Evolutionary conservation across 1,140 invertebrate species (phyloP), one percentile per base, ranked within the genome.

Genomic region (Solenopsis fugax): DNA sequence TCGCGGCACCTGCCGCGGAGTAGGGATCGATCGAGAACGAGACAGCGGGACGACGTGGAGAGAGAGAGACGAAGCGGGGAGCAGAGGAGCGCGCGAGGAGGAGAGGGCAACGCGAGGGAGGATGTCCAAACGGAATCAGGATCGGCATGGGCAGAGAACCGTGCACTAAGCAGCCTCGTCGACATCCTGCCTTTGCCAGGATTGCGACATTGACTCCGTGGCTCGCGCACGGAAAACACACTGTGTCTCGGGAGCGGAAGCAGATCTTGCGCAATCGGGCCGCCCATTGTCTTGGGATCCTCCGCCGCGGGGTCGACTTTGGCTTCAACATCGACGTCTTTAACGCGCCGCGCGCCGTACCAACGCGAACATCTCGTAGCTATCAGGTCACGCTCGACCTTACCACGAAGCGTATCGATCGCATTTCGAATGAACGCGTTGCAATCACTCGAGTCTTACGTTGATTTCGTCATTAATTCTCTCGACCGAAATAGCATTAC

Each of bases 121-220:
- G 84, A 90, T 88, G 88, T 90, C 91, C 88, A 91, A 89, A 87
- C 86, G 89, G 90, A 93, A 93, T 93, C 92, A 92, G 93, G 93
- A 94, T 94, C 93, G 88, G 90, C 90, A 92, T 89, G 92, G 87
- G 91, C 91, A 92, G 56, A 91, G 90, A 92, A 92, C 77, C 91
- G 91, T 92, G 91, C 91, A 91, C 90, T 85, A 86, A 84, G 93
- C 93, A 94, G 92, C 94, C 93, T 94, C 94, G 94, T 92, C 94
- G 93, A 95, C 94, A 94, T 95, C 94, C 93, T 94, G 93, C 92
- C 87, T 86, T 62, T 62, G 80, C 88, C 88, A 86, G 92, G 73
- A 92, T 93, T 94, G 93, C 93, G 91, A 94, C 91, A 94, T 87
- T 91, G 76, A 85, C 88, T 86, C 87, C 88, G 71, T 75, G 87